Percentiles rank a stretch among this genome's conserved stretches.
These are phyloP conservation scores for Scrobipalpa atriplicella DNA, from an alignment of 2,888 invertebrate species.

Conservation along the genomic window DNA sequence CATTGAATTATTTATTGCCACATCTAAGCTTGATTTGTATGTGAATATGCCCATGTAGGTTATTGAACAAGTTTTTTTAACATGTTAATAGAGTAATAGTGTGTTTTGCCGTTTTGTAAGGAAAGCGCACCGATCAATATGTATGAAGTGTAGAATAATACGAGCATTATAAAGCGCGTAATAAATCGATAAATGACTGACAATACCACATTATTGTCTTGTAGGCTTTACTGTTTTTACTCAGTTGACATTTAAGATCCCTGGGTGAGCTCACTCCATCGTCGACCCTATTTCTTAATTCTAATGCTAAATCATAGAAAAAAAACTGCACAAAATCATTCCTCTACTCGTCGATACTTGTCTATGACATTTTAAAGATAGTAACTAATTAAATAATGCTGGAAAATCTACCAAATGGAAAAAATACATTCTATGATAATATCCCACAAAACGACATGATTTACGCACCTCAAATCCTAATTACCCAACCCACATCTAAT, in stretches of 20 bases:
- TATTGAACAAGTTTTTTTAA: neutral
- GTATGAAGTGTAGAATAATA: neutral
- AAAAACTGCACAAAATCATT: too few species aligned
- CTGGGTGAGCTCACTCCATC: too few species aligned
- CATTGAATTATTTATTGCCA: conserved; percentile 24
- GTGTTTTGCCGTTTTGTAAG: conserved; percentile 20
- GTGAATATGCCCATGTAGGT: conserved; percentile 23
- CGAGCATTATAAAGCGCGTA: neutral
- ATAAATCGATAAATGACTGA: neutral
- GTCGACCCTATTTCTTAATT: too few species aligned
- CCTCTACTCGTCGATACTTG: too few species aligned
- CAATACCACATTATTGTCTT: too few species aligned
- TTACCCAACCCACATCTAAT: neutral
- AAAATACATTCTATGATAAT: neutral
- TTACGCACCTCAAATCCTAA: conserved; percentile 8
- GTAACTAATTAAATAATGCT: neutral
- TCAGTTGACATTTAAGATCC: too few species aligned
- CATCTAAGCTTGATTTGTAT: conserved; percentile 26
- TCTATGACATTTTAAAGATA: neutral
- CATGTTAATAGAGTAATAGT: conserved; percentile 1
- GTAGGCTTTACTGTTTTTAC: too few species aligned
- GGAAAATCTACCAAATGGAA: neutral
- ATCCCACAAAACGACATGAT: conserved; percentile 16
- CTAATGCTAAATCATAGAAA: too few species aligned
- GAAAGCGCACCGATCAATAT: conserved; percentile 19